Conservation (phyloP, 2,888 invertebrate genomes). For the Empis livida region DNA sequence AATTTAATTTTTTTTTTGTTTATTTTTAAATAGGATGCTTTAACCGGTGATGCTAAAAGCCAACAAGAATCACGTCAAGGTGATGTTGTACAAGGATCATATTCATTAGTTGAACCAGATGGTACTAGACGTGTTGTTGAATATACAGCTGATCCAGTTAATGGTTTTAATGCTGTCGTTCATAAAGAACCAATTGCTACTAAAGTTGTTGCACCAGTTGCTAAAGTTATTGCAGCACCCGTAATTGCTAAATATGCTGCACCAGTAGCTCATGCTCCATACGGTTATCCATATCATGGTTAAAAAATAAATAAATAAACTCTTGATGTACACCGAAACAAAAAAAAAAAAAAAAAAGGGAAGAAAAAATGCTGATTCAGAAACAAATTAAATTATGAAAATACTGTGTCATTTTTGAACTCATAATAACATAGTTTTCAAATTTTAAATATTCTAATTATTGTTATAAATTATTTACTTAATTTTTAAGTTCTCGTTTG, state of each 20-base stretch:
- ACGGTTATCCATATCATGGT: conserved; percentile 12
- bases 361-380: conserved; percentile 2
- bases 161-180: conserved; percentile 46
- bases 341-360: background rate
- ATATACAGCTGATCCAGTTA: conserved; percentile 44
- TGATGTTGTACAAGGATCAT: conserved; percentile 42
- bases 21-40: conserved; percentile 26
- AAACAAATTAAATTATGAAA: conserved; percentile 10
- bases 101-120: conserved; percentile 42
- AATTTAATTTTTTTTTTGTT: too few species aligned
- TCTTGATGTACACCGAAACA: too few species aligned
- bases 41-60: conserved; percentile 43
- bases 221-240: conserved; percentile 29
- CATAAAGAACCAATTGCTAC: conserved; percentile 37
- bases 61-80: conserved; percentile 42
- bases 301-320: too few species aligned
- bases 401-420: conserved; percentile 9
- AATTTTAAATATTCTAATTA: too few species aligned
- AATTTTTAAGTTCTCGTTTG: conserved; percentile 19
- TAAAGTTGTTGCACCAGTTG: conserved; percentile 30
- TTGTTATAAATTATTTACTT: too few species aligned
- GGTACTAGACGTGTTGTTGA: conserved; percentile 43
- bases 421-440: background rate
- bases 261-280: background rate
- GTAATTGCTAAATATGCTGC: conserved; percentile 14